Conservation (phyloP, 2,113 vertebrate genomes). For the Murina feae region DNA sequence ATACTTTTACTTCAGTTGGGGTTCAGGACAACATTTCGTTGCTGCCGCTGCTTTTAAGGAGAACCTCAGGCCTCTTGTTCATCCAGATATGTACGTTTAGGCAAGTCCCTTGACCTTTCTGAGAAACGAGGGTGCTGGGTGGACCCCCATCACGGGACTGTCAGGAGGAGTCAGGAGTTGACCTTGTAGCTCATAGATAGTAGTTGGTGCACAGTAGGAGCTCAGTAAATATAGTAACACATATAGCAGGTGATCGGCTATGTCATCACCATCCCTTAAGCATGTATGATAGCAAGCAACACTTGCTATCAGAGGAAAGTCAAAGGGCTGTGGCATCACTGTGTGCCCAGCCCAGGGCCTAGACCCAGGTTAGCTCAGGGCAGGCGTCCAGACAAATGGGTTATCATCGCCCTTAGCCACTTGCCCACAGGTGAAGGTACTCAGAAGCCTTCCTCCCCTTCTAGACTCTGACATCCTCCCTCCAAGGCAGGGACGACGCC, state of each 20-base stretch:
- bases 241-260: too few relatives aligned
- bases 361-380: neutral
- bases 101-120: neutral
- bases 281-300: neutral
- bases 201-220: neutral
- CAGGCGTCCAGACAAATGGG: neutral
- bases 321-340: fast-evolving
- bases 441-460: neutral
- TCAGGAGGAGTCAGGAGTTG: neutral
- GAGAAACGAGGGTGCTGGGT: neutral
- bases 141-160: neutral
- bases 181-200: neutral
- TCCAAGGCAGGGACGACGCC: neutral
- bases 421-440: neutral
- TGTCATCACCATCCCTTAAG: neutral
- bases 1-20: conserved; percentile 11
- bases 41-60: neutral
- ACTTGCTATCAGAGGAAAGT: neutral
- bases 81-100: neutral
- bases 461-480: neutral
- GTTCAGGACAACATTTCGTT: conserved; percentile 12
- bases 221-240: neutral
- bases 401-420: fast-evolving
- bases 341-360: neutral
- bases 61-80: neutral